Evolutionary conservation across 2,113 vertebrate genomes (phyloP), one percentile per base, ranked within the genome.

Genomic region (Alethe diademata): DNA sequence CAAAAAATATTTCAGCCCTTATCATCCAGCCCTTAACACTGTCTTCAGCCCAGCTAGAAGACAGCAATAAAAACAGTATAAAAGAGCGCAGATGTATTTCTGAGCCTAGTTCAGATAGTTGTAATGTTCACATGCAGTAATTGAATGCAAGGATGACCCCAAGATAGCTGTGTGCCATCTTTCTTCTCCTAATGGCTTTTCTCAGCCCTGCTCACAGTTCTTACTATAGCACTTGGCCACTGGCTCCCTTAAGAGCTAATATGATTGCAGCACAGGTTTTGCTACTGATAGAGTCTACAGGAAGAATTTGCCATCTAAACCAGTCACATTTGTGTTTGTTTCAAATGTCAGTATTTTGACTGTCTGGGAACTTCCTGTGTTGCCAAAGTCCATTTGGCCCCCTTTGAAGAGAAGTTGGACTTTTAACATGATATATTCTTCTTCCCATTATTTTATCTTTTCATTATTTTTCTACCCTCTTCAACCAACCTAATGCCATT

Each of bases 171-270:
- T 36, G 60, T 95, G 69, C 93, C 86, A 64, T 90, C 69, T 78
- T 80, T 93, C 48, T 78, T 96, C 26, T 88, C 22, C 64, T 93
- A 92, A 95, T 88, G 71, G 69, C 86, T 90, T 76, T 90, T 80
- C 75, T 91, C 43, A 71, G 69, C 23, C 48, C 38, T 70, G 45
- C 82, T 96, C 48, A 29, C 56, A 67, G 92, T 86, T 94, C 75
- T 78, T 92, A 18, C 20, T 74, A 8, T 71, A 86, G 90, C 64
- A 53, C 47, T 80, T 92, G 65, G 60, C 90, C 78, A 43, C 62
- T 76, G 64, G 22, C 67, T 92, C 54, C 19, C 28, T 75, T 57
- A 35, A 57, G 53, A 84, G 71, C 15, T 74, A 28, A 80, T 74
- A 53, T 54, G 23, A 13, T 57, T 82, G 38, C 47, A 88, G 58